Conservation (phyloP, 2,113 vertebrate species). For the Epinephelus moara region DNA sequence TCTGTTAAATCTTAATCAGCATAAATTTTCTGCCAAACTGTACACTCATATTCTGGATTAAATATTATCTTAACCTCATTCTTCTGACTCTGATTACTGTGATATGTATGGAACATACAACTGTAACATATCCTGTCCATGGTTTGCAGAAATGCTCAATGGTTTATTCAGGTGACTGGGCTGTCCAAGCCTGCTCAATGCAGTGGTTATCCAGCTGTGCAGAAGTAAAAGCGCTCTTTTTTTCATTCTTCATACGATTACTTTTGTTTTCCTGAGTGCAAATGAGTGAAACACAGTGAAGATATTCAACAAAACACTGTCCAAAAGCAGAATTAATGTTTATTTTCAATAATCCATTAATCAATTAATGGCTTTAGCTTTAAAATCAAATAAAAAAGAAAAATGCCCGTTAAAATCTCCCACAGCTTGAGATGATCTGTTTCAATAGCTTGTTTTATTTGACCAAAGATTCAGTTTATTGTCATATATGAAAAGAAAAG, state of each 20-base stretch:
- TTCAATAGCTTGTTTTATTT: neutral
- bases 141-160: too few species aligned
- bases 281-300: neutral
- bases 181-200: neutral
- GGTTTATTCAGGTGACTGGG: too few species aligned
- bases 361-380: neutral
- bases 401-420: neutral
- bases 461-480: neutral
- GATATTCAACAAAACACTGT: neutral
- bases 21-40: too few species aligned
- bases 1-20: too few species aligned
- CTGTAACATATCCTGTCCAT: too few species aligned
- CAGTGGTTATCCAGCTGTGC: neutral
- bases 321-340: neutral
- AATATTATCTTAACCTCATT: too few species aligned
- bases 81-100: too few species aligned
- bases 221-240: neutral
- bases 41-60: too few species aligned
- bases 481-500: too few species aligned
- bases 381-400: neutral
- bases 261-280: neutral
- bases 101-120: too few species aligned
- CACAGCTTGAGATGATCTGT: neutral
- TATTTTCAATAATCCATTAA: neutral
- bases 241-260: neutral